phyloP scores from a whole-genome alignment of 2,888 invertebrate species.

The Sthenelais limicola region DNA sequence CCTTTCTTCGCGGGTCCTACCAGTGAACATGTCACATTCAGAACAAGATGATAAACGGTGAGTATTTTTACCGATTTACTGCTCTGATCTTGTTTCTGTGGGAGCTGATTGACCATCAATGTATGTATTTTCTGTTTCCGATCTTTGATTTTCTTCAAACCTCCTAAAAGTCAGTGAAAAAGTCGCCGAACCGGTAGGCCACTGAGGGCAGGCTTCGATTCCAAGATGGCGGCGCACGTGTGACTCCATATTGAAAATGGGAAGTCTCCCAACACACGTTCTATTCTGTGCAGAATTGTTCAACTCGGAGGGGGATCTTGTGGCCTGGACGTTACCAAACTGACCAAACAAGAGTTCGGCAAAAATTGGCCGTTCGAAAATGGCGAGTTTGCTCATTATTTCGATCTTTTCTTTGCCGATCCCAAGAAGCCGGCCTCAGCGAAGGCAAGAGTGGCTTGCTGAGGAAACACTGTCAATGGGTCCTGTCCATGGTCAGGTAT shows the following conservation, averaged over 20 bases:
- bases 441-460: too few relatives aligned
- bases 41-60: conserved; percentile 48
- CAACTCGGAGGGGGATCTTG: too few relatives aligned
- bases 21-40: conserved; percentile 48
- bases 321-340: too few relatives aligned
- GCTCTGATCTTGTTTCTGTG: background rate
- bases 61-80: conserved; percentile 20
- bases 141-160: background rate
- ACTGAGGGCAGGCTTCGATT: background rate
- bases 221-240: conserved; percentile 43
- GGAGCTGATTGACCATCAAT: background rate
- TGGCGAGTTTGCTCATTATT: too few relatives aligned
- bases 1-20: conserved; percentile 48
- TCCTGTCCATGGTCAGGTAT: too few relatives aligned
- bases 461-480: too few relatives aligned
- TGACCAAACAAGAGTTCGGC: too few relatives aligned
- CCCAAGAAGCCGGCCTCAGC: too few relatives aligned
- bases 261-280: too few relatives aligned
- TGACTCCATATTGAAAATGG: conserved; percentile 34
- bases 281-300: too few relatives aligned
- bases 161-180: background rate
- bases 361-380: too few relatives aligned
- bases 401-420: too few relatives aligned
- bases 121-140: background rate
- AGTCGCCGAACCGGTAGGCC: conserved; percentile 12